A percentile compares a stretch with the other conserved stretches of the same genome.
Evolutionary conservation across 1,140 invertebrate species (phyloP).

Genomic region (Mesaphorura yosii): DNA sequence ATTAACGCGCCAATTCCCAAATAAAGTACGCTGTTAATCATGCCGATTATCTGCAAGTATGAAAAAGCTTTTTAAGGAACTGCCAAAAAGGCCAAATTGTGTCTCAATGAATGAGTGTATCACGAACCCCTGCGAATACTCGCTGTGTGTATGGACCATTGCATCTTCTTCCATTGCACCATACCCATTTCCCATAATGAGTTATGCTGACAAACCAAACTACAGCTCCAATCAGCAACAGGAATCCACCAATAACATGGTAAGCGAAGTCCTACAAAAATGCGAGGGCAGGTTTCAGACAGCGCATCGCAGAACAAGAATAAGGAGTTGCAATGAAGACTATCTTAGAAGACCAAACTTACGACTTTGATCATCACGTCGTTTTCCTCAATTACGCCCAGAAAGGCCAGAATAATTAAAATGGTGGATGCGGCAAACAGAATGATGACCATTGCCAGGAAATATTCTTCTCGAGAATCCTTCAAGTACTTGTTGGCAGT

Average conservation of each 20-base stretch:
- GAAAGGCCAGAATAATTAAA: not conserved
- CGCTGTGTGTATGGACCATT: not conserved
- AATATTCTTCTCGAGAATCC: not conserved
- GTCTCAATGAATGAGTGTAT: not conserved
- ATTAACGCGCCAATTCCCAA: not conserved
- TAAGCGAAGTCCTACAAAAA: not conserved
- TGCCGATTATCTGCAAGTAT: not conserved
- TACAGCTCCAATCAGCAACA: not conserved
- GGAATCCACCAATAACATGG: conserved; percentile 1
- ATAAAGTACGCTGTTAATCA: not conserved
- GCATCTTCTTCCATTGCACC: too few relatives aligned
- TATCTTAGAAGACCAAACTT: not conserved
- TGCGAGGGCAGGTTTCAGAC: not conserved
- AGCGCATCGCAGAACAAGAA: not conserved
- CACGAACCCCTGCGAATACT: not conserved
- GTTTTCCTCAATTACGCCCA: not conserved
- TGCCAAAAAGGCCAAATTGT: too few relatives aligned
- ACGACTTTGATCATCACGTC: not conserved
- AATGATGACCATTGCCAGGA: not conserved
- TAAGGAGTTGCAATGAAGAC: not conserved
- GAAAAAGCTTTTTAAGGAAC: not conserved
- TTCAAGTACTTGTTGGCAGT: not conserved
- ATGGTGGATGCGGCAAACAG: not conserved
- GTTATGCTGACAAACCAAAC: not conserved
- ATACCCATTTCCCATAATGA: not conserved